Base-by-base conservation (phyloP, 2,113 vertebrate genomes). In the Catagonus wagneri region DNA sequence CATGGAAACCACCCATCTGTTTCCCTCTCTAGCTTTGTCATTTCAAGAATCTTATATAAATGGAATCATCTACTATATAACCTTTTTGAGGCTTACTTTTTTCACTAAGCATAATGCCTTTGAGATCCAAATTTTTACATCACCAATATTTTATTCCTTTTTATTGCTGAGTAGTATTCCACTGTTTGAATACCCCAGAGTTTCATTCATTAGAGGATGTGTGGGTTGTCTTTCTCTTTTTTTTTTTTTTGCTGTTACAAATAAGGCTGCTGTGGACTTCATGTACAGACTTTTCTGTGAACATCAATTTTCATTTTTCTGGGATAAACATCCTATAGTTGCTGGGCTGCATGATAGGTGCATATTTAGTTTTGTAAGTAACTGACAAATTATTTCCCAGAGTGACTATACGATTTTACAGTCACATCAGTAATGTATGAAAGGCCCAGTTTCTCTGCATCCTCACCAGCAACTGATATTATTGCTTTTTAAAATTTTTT, bases 291-390 rank as follows among this genome's bases (percentile, higher is more conserved):
- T 86, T 91, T 93, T 90, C 90, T 63, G 4, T 72, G 56, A 90
- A 84, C 50, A 81, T 65, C 36, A 22, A 80, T 83, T 94, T 92
- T 85, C 27, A 79, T 58, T 95, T 94, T 39, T 75, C 94, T 63
- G 19, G 15, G 39, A 65, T 71, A 83, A 78, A 93, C 56, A 68
- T 34, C 69, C 52, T 95, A 44, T 20, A 32, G 71, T 61, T 69
- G 17, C 27, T 50, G 5, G 92, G 13, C 20, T 80, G 2, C 60
- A 17, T 32, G 29, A 6, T 80, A 83, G 65, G 20, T 23, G 3
- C 44, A 80, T 75, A 27, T 83, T 68, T 68, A 69, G 9, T 89
- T 90, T 92, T 84, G 19, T 54, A 93, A 86, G 54, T 81, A 76
- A 81, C 25, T 52, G 32, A 63, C 32, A 91, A 66, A 88, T n/a